A percentile compares a stretch with the other conserved stretches of the same genome.
phyloP scores from a whole-genome alignment of 2,888 invertebrate species.

The Ceriagrion tenellum region DNA sequence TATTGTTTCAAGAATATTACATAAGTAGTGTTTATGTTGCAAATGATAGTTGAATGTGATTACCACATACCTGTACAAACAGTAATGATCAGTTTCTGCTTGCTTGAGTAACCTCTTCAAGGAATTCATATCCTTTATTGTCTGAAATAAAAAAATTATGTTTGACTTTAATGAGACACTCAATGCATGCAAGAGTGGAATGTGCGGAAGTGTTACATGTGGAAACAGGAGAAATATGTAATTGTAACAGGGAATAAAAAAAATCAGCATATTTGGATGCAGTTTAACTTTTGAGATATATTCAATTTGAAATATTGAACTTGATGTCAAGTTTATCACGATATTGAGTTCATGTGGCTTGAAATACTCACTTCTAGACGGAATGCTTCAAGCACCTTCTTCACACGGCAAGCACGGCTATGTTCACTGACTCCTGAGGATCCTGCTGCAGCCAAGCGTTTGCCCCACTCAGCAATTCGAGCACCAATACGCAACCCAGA shows the following conservation, averaged over 20 bases:
- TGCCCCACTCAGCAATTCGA: conserved; percentile 47
- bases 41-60: not conserved
- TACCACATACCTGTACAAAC: conserved; percentile 70
- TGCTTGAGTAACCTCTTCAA: conserved; percentile 71
- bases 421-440: conserved; percentile 54
- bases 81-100: conserved; percentile 71
- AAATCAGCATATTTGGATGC: too few relatives aligned
- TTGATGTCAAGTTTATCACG: too few relatives aligned
- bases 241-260: too few relatives aligned
- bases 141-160: conserved; percentile 68
- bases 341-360: too few relatives aligned
- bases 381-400: conserved; percentile 51
- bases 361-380: conserved; percentile 30
- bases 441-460: conserved; percentile 54
- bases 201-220: too few relatives aligned
- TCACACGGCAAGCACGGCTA: conserved; percentile 51
- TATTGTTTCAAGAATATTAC: too few relatives aligned
- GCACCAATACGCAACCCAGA: conserved; percentile 31
- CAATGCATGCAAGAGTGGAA: too few relatives aligned
- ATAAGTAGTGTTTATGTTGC: too few relatives aligned
- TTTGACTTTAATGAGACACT: too few relatives aligned
- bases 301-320: too few relatives aligned
- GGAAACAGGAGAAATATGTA: too few relatives aligned
- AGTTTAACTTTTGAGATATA: too few relatives aligned
- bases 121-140: conserved; percentile 71